phyloP scores from a whole-genome alignment of 1,140 invertebrate genomes.

The Drosophila lacertosa region DNA sequence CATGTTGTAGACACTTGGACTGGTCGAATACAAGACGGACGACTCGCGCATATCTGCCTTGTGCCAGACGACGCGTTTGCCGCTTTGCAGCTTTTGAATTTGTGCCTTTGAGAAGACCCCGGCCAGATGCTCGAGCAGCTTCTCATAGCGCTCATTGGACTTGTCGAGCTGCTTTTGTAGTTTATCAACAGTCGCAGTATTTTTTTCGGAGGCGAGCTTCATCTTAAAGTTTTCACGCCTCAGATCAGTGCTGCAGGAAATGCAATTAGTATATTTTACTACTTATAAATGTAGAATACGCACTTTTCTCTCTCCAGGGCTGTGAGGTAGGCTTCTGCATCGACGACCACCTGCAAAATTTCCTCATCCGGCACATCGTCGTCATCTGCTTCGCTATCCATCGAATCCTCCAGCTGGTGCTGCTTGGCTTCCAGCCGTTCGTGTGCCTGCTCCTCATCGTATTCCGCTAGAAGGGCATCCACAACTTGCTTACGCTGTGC shows the following conservation, averaged over 20 bases:
- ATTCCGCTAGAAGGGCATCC: conserved; percentile 3
- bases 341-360: conserved; percentile 6
- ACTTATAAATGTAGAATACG: neutral
- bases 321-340: conserved; percentile 17
- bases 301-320: conserved; percentile 19
- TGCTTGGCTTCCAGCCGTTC: neutral
- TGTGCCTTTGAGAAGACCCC: conserved; percentile 4
- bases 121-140: neutral
- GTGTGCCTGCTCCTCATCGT: conserved; percentile 1
- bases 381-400: neutral
- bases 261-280: neutral
- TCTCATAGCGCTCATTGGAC: neutral
- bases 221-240: conserved; percentile 13
- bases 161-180: conserved; percentile 8
- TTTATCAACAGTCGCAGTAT: neutral
- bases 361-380: neutral
- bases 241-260: conserved; percentile 14
- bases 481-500: conserved; percentile 2
- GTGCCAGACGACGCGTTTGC: conserved; percentile 10
- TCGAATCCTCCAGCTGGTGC: neutral
- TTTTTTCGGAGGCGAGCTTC: neutral
- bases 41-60: conserved; percentile 9
- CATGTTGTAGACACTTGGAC: conserved; percentile 6
- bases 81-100: conserved; percentile 12
- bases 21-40: conserved; percentile 5